Conservation (phyloP, 2,113 vertebrate genomes). For the Tupaia tana region DNA sequence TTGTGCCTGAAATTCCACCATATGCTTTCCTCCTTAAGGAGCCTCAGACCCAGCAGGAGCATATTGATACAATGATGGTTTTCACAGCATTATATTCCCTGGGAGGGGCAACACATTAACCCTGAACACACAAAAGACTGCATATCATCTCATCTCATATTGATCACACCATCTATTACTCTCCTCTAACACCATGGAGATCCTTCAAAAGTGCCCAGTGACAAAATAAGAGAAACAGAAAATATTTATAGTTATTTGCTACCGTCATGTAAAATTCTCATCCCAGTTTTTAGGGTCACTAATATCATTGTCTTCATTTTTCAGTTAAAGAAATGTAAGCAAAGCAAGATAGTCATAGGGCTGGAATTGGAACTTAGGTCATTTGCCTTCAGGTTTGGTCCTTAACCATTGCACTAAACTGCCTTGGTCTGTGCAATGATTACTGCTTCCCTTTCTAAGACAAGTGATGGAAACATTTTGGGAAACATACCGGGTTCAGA, state of each 20-base stretch:
- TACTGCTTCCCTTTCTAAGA: background rate
- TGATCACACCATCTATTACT: background rate
- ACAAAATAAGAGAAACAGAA: background rate
- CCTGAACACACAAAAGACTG: slow-evolving; percentile 28
- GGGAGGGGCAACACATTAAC: slow-evolving; percentile 38
- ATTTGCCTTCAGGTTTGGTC: background rate
- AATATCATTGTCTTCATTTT: background rate
- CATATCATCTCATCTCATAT: background rate
- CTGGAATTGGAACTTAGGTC: background rate
- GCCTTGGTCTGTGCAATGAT: background rate
- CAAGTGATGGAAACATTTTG: background rate
- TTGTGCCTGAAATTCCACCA: slow-evolving; percentile 66
- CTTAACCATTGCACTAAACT: background rate
- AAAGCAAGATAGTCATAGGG: background rate
- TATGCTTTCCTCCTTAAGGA: slow-evolving; percentile 57
- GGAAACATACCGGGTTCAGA: background rate
- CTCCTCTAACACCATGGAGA: background rate
- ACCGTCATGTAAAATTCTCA: background rate
- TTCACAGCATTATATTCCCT: slow-evolving; percentile 16
- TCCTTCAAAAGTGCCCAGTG: background rate
- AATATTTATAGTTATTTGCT: background rate
- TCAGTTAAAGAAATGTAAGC: background rate
- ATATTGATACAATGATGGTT: slow-evolving; percentile 55
- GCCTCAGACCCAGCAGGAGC: slow-evolving; percentile 49
- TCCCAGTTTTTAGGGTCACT: background rate